A percentile compares a stretch with the other conserved stretches of the same genome.
Conservation (phyloP, 92 coral and sea anemone species). For the Phenganax marumi region DNA sequence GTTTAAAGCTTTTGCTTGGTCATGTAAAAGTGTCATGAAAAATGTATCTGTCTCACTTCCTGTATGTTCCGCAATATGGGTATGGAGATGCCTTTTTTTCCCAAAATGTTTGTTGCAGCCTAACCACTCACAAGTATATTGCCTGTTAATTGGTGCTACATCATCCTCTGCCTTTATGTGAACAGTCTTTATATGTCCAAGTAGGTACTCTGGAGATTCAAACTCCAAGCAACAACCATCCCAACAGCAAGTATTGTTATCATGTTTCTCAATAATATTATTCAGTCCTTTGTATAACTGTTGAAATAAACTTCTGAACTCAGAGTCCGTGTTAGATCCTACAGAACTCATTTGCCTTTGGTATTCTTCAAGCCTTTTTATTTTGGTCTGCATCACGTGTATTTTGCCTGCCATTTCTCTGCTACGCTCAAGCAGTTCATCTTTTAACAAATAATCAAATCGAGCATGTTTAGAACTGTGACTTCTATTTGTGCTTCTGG, state of each 20-base stretch:
- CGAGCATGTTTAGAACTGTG: slow-evolving; percentile 45
- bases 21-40: slow-evolving; percentile 48
- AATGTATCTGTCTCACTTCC: slow-evolving; percentile 42
- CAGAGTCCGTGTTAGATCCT: slow-evolving; percentile 41
- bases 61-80: slow-evolving; percentile 55
- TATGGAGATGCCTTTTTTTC: slow-evolving; percentile 39
- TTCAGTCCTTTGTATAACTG: slow-evolving; percentile 37
- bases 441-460: slow-evolving; percentile 54
- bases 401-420: slow-evolving; percentile 53
- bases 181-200: slow-evolving; percentile 40
- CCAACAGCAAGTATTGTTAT: slow-evolving; percentile 49
- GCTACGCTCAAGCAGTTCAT: slow-evolving; percentile 38
- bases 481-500: slow-evolving; percentile 26
- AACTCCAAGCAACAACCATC: slow-evolving; percentile 33
- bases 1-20: slow-evolving; percentile 61
- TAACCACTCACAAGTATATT: slow-evolving; percentile 39
- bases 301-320: slow-evolving; percentile 45
- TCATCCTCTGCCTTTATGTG: slow-evolving; percentile 19
- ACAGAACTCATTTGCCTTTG: slow-evolving; percentile 44
- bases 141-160: slow-evolving; percentile 32
- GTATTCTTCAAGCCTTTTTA: slow-evolving; percentile 50
- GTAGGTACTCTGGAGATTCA: slow-evolving; percentile 38
- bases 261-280: slow-evolving; percentile 30
- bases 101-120: slow-evolving; percentile 41
- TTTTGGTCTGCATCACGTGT: slow-evolving; percentile 39